phyloP scores from a whole-genome alignment of 1,140 invertebrate species.

The Chionoecetes opilio region DNA sequence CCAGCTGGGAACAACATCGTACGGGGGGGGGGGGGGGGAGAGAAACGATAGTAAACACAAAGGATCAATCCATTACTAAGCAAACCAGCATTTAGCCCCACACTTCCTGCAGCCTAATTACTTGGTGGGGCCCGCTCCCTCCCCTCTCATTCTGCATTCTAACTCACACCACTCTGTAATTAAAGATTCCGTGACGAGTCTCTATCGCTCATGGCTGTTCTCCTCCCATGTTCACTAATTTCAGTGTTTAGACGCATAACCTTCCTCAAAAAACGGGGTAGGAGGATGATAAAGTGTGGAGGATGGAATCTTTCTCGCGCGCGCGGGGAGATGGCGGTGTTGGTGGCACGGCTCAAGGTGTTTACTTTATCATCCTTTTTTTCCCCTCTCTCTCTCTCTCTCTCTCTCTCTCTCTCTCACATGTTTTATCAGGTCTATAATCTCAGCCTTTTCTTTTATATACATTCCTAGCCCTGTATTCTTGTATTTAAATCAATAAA shows the following conservation, averaged over 20 bases:
- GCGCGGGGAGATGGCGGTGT: conserved; percentile 44
- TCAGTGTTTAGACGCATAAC: conserved; percentile 73
- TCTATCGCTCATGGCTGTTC: conserved; percentile 57
- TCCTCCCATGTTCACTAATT: conserved; percentile 68
- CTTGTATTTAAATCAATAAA: background rate
- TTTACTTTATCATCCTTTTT: background rate
- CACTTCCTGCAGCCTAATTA: background rate
- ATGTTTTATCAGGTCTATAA: background rate
- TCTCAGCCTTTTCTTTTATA: background rate
- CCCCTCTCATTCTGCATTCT: conserved; percentile 63
- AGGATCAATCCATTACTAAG: conserved; percentile 69
- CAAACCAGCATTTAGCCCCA: conserved; percentile 45
- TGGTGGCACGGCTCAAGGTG: conserved; percentile 32
- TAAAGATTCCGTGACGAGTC: conserved; percentile 72
- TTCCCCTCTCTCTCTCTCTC: background rate
- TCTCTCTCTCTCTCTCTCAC: background rate
- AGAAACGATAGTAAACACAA: conserved; percentile 49
- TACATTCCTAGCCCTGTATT: background rate
- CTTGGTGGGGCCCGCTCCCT: background rate
- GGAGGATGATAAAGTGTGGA: conserved; percentile 63
- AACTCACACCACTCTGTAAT: conserved; percentile 72
- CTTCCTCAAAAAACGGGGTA: conserved; percentile 66
- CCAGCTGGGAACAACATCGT: conserved; percentile 25
- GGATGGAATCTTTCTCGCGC: conserved; percentile 64
- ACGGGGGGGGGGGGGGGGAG: background rate